Conservation (phyloP, 2,113 vertebrate genomes). For the Vidua chalybeata region DNA sequence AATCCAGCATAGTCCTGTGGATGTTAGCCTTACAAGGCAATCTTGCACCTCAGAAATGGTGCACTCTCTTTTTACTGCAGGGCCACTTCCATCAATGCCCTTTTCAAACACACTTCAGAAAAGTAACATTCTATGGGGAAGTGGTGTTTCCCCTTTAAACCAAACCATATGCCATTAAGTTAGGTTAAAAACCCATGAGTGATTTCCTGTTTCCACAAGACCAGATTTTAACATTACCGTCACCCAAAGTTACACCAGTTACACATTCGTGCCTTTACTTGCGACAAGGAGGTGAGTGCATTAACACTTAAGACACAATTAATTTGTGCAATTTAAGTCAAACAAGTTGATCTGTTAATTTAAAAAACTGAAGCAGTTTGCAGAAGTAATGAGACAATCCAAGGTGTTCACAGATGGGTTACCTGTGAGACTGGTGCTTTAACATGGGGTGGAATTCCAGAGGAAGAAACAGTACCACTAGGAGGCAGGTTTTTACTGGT, state of each 20-base stretch:
- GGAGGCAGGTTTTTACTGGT: slow-evolving; percentile 99
- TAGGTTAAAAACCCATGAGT: neutral
- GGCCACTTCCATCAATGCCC: neutral
- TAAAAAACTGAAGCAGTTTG: slow-evolving; percentile 76
- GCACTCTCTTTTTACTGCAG: neutral
- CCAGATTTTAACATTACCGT: slow-evolving; percentile 44
- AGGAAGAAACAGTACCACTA: slow-evolving; percentile 90
- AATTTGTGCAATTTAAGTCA: slow-evolving; percentile 66
- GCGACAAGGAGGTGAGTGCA: slow-evolving; percentile 60
- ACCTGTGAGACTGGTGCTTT: slow-evolving; percentile 98
- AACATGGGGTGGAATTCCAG: slow-evolving; percentile 96
- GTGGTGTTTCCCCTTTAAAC: neutral
- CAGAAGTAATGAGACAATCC: slow-evolving; percentile 81
- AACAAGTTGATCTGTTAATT: slow-evolving; percentile 69
- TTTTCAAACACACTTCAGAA: neutral
- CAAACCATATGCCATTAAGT: neutral
- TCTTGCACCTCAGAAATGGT: neutral
- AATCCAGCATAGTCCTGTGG: neutral
- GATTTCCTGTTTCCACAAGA: neutral
- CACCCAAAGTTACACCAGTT: slow-evolving; percentile 54
- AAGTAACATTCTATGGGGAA: neutral
- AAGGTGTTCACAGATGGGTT: slow-evolving; percentile 82
- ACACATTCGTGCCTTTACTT: slow-evolving; percentile 26
- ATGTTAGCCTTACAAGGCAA: neutral
- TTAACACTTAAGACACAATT: slow-evolving; percentile 66